Conservation (phyloP, 2,113 vertebrate species). For the Oenanthe melanoleuca region DNA sequence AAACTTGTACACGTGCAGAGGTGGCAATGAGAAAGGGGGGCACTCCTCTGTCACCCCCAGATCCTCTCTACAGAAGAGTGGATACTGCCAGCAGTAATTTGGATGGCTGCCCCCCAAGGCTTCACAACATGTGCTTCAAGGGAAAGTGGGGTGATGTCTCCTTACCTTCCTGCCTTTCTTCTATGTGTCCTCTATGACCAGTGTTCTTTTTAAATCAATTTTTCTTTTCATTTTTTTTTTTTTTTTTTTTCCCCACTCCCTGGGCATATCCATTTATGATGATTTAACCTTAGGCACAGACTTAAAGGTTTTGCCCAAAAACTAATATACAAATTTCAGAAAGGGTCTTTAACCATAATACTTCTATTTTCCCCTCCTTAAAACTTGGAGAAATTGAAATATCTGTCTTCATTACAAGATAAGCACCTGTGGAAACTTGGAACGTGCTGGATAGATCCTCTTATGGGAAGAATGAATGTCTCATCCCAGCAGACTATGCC, state of each 20-base stretch:
- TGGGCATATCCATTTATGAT: slow-evolving; percentile 4
- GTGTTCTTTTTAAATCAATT: neutral
- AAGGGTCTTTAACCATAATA: slow-evolving; percentile 54
- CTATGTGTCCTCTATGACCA: neutral
- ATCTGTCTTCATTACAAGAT: slow-evolving; percentile 64
- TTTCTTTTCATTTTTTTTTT: neutral
- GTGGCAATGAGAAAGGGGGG: neutral
- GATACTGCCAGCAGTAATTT: neutral
- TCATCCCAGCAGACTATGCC: slow-evolving; percentile 52
- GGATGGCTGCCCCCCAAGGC: neutral
- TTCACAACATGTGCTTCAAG: neutral
- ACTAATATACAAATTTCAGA: slow-evolving; percentile 55
- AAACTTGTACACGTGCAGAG: neutral
- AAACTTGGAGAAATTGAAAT: slow-evolving; percentile 59
- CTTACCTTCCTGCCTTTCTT: neutral
- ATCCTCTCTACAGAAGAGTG: neutral
- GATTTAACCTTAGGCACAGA: slow-evolving; percentile 16
- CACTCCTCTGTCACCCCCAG: neutral
- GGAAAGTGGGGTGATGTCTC: neutral
- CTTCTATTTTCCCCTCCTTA: slow-evolving; percentile 57
- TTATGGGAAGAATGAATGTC: slow-evolving; percentile 67
- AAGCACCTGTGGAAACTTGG: slow-evolving; percentile 54
- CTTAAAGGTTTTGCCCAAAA: slow-evolving; percentile 38
- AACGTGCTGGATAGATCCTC: slow-evolving; percentile 5
- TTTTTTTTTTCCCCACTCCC: neutral